These are phyloP conservation scores for Myopa tessellatipennis DNA, from an alignment of 2,888 invertebrate genomes.

Conservation along the genomic window DNA sequence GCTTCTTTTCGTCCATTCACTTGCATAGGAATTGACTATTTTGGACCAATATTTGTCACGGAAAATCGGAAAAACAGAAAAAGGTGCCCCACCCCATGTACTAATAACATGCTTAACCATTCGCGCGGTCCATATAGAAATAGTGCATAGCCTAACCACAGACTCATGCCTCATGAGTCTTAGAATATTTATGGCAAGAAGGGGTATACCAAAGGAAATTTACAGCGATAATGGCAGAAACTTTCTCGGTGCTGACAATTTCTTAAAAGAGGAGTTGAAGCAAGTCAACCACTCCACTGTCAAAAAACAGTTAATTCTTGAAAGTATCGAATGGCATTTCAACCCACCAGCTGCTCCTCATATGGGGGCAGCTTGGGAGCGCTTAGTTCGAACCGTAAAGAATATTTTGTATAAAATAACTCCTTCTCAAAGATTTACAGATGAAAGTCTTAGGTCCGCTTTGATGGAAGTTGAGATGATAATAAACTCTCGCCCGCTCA, in stretches of 20 bases:
- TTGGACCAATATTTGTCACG: constrained; percentile 42
- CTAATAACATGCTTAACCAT: too few species aligned
- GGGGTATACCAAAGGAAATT: too few species aligned
- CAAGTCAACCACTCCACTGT: too few species aligned
- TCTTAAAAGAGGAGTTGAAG: too few species aligned
- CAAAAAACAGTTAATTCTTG: too few species aligned
- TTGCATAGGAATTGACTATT: constrained; percentile 41
- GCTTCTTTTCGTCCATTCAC: constrained; percentile 41
- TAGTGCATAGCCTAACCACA: too few species aligned
- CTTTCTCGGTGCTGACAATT: too few species aligned
- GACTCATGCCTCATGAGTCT: too few species aligned
- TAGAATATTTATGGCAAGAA: too few species aligned
- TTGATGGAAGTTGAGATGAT: constrained; percentile 44
- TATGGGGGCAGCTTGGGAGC: constrained; percentile 39
- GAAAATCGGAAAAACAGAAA: constrained; percentile 38
- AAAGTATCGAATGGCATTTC: constrained; percentile 42
- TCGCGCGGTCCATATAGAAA: too few species aligned
- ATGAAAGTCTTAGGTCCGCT: constrained; percentile 32
- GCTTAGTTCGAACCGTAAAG: constrained; percentile 37
- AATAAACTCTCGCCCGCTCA: constrained; percentile 44
- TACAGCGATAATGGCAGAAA: too few species aligned
- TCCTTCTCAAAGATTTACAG: constrained; percentile 28
- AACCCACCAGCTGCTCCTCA: constrained; percentile 42
- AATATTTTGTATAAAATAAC: constrained; percentile 34
- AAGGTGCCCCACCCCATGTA: constrained; percentile 26